Evolutionary conservation across 2,888 invertebrate species (phyloP).

Genomic region (Plutella xylostella): DNA sequence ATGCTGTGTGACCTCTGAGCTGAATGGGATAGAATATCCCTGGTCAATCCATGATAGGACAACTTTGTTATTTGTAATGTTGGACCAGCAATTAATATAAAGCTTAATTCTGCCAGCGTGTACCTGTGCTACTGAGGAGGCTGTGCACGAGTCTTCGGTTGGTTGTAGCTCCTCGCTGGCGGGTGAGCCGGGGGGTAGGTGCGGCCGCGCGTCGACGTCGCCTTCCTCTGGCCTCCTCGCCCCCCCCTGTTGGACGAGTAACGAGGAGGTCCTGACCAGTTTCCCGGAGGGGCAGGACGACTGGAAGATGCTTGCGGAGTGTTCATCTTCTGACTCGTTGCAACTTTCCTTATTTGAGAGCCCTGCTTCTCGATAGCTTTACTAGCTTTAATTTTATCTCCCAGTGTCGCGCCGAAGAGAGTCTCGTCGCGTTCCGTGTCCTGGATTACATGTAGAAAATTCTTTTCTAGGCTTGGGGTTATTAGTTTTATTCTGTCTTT

Average conservation of each 20-base stretch:
- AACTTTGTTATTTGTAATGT: not conserved
- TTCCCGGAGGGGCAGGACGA: slow-evolving; percentile 12
- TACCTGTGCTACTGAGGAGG: slow-evolving; percentile 10
- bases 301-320: not conserved
- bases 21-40: not conserved
- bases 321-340: not conserved
- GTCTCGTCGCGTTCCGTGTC: slow-evolving; percentile 14
- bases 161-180: not conserved
- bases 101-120: slow-evolving; percentile 2
- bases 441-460: slow-evolving; percentile 14
- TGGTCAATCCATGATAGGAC: not conserved
- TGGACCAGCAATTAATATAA: slow-evolving; percentile 1
- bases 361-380: slow-evolving; percentile 11
- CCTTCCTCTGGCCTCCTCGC: slow-evolving; percentile 9
- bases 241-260: slow-evolving; percentile 18
- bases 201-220: not conserved
- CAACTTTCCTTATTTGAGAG: slow-evolving; percentile 6
- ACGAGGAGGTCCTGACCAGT: slow-evolving; percentile 17
- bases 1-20: not conserved
- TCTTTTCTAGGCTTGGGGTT: slow-evolving; percentile 15
- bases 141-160: not conserved
- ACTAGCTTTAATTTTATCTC: slow-evolving; percentile 15
- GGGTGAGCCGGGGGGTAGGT: slow-evolving; percentile 1
- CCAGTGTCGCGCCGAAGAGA: slow-evolving; percentile 11
- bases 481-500: slow-evolving; percentile 16